A percentile compares a stretch with the other conserved stretches of the same genome.
Conservation (phyloP, 1,140 invertebrate genomes). For the Drosophila bocki region DNA sequence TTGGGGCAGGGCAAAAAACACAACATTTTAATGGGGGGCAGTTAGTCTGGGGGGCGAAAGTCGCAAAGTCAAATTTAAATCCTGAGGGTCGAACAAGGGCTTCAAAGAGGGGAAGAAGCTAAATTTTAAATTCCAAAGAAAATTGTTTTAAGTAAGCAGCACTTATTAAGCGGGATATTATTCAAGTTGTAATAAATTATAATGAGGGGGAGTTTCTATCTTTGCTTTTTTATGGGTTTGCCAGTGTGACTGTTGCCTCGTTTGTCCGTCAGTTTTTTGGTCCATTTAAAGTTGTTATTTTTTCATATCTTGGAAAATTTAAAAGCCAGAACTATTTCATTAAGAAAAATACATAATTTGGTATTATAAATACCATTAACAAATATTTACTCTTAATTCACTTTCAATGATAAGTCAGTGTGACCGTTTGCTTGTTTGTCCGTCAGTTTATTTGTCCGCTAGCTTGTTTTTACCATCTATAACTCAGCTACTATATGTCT, state of each 20-base stretch:
- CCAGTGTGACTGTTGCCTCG: neutral
- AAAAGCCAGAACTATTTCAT: neutral
- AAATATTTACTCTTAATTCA: neutral
- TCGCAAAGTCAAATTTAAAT: conserved; percentile 4
- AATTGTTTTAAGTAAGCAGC: conserved; percentile 6
- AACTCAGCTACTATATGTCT: neutral
- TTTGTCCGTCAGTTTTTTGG: neutral
- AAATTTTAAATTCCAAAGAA: conserved; percentile 5
- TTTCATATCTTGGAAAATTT: neutral
- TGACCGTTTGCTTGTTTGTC: neutral
- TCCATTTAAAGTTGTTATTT: neutral
- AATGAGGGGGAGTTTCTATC: neutral
- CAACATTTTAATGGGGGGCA: conserved; percentile 21
- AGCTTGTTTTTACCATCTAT: no score
- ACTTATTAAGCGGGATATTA: conserved; percentile 3
- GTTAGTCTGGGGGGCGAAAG: conserved; percentile 1
- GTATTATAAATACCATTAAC: neutral
- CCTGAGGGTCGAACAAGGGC: neutral
- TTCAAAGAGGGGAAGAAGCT: neutral
- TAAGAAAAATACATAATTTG: no score
- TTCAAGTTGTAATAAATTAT: neutral
- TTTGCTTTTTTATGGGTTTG: neutral
- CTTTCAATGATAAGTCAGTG: neutral
- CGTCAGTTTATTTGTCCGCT: neutral
- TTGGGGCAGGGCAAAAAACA: conserved; percentile 7